Base-by-base conservation (phyloP, 2,888 invertebrate genomes). In the Chromoteleia sp. region DNA sequence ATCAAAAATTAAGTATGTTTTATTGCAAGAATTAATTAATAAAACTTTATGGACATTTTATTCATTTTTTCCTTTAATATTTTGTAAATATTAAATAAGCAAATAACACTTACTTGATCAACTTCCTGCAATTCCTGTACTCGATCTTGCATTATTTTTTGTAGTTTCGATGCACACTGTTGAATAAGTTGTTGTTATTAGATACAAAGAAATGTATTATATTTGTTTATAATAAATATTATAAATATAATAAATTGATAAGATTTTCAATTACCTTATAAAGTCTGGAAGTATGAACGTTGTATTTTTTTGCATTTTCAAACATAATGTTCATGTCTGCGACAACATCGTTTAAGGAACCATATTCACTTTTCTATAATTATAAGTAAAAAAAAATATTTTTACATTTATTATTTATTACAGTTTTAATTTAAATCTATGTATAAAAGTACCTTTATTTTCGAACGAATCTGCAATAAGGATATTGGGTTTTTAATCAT, bases 401-500 rank as follows among this genome's bases (percentile, higher is more conserved):
- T 33, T 33, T 8, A 33, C 5, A 33, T 33, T 33, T 4, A 8
- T 33, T 8, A 4, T 33, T 4, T 33, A 33, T 8, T 6, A 8
- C 7, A 33, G 10, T 8, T 33, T 33, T 8, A 8, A 33, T 8
- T 8, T 33, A 8, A 4, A 33, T 33, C 7, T 33, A 33, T 6
- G 8, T 17, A 43, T n/a, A 7, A 7, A 21, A 5, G 15, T 84
- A 93, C 92, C 91, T 95, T 94, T n/a, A 97, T 93, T 90, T 97
- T 97, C 73, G 95, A 95, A 84, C 95, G 94, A 79, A 99, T 98
- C 93, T 98, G 98, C 85, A 96, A 95, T 87, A 99, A 92, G 0
- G 99, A 98, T 85, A 99, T 96, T 0, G 99, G 99, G 88, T 97
- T 97, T 89, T 98, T 97, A 61, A 99, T 99, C 90, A 98, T 97